Percentiles rank a stretch among this genome's conserved stretches.
These are phyloP conservation scores for Rhinolophus ferrumequinum DNA, from an alignment of 2,113 vertebrate species.

Conservation along the genomic window DNA sequence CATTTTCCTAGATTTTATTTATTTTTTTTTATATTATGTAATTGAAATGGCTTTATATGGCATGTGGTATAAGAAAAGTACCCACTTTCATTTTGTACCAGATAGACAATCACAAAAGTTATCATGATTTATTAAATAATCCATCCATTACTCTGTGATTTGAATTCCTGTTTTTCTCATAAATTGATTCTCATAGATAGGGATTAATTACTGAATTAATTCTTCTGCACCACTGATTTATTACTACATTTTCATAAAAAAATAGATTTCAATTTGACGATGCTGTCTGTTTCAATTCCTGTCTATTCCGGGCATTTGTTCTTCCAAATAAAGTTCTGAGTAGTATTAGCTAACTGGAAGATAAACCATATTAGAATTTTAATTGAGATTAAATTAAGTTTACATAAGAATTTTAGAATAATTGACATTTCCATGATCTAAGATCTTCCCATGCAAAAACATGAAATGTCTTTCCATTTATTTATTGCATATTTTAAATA, in stretches of 20 bases:
- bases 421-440: background rate
- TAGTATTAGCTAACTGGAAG: background rate
- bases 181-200: background rate
- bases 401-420: background rate
- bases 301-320: background rate
- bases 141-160: background rate
- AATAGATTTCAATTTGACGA: background rate
- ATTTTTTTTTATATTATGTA: background rate
- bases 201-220: background rate
- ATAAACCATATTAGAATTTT: background rate
- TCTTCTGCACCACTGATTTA: background rate
- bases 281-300: background rate
- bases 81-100: background rate
- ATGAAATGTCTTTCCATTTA: background rate
- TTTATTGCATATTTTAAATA: background rate
- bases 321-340: background rate
- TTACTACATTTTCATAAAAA: background rate
- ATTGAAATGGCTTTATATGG: background rate
- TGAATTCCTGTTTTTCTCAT: background rate
- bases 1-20: background rate
- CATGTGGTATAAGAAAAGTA: background rate
- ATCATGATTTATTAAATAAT: background rate
- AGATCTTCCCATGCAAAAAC: background rate
- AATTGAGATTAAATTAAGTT: background rate
- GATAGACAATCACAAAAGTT: background rate